Evolutionary conservation across 2,113 vertebrate species (phyloP), one percentile per base, ranked within the genome.

Genomic region (Silurus asotus): DNA sequence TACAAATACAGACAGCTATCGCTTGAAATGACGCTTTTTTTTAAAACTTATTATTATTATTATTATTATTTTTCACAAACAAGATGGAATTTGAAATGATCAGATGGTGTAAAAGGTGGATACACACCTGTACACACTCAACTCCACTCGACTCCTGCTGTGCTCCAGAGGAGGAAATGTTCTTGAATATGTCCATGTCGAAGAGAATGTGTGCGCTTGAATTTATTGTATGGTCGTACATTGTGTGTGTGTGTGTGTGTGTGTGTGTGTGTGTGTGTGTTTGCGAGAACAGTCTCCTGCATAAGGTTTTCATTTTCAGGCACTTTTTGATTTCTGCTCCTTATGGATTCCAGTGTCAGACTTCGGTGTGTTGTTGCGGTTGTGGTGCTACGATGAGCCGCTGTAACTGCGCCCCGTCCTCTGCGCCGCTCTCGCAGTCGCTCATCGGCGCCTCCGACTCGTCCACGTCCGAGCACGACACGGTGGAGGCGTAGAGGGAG

Each of bases 381-480:
- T 97, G 97, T 0, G 96, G 93, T 23, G 96, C 97, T 90, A 97
- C 94, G 76, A 94, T 91, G 91, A 97, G 95, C 53, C 95, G 95
- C 86, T 96, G 96, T 14, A 97, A 97, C 88, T 95, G 96, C 6
- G 55, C 45, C 51, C 76, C 93, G 0, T 99, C 98, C 0, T 99
- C 98, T 7, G 97, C 96, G 55, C 98, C 97, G 55, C 98, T 99
- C 91, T 99, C 98, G 75, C 97, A 99, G 96, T 99, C 98, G 93
- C 98, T 99, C 92, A 99, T 95, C 95, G 97, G 96, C 86, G 94
- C 97, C 95, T 99, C 98, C 2, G 97, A 98, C 95, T 98, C 98
- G 93, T 95, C 95, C 96, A 99, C 96, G 85, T 99, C 98, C 0
- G 98, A 99, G 96, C 98, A 99, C 49, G 98, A 99, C 89, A 97